Evolutionary conservation across 2,888 invertebrate genomes (phyloP), one percentile per base, ranked within the genome.

Genomic region (Muschampia plurimacula): DNA sequence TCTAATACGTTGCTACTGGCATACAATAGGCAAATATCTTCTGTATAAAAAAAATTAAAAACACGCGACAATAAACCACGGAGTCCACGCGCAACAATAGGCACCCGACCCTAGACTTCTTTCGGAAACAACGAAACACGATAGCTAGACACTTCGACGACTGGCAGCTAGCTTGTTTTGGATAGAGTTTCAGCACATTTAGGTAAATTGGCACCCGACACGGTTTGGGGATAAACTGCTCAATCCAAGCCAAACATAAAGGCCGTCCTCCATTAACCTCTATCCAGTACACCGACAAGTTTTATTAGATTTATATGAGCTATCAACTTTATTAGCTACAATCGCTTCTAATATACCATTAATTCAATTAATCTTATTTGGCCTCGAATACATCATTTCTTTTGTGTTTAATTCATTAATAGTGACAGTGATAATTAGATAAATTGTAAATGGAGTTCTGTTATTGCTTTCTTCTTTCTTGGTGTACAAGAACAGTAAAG

Each of bases 301-400:
- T 69, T 68, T 36, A 67, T 67, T 67, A n/a, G 32, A 59, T 67
- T 67, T 59, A 59, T 59, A 44, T 22, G 22, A 67, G 59, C 59
- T 39, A 59, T 67, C 59, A 67, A 59, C 44, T 46, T 46, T 69
- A 69, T 52, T 69, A 69, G 36, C 15, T 15, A 32, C 60, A 36
- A 39, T n/a, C 55, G 39, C 57, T 12, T 41, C 41, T 22, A 41
- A 57, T 57, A 57, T 32, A 10, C 22, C 55, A 67, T 55, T 67
- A 13, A 66, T 12, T 5, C 57, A 57, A 57, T 57, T 28, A 57
- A 57, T 57, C 28, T 60, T 60, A 13, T 60, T 60, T n/a, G 60
- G 57, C 57, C 28, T 32, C 8, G 57, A 57, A 32, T 28, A 32
- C 22, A 28, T 57, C 8, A 0, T 22, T 57, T 28, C 8, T 28